phyloP scores from a whole-genome alignment of 2,888 invertebrate species.

The Orchesella flavescens region DNA sequence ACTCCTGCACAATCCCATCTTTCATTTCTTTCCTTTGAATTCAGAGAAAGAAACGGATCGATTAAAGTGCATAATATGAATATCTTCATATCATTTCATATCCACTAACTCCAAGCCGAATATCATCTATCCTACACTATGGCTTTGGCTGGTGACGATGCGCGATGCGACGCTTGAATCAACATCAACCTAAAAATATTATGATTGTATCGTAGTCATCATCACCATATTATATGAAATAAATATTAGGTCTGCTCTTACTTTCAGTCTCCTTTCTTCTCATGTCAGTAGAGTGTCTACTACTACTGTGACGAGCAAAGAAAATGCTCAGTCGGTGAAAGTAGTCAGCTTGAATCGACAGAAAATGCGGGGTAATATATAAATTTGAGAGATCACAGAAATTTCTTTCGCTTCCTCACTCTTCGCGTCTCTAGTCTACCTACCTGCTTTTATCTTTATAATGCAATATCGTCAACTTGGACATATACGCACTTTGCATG shows the following conservation, averaged over 20 bases:
- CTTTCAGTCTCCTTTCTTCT: not conserved
- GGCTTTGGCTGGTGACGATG: no score
- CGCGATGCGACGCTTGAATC: no score
- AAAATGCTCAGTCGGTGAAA: not conserved
- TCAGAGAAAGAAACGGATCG: no score
- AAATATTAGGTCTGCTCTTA: not conserved
- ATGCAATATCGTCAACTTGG: constrained; percentile 23
- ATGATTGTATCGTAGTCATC: not conserved
- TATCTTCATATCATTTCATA: no score
- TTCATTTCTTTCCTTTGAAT: no score
- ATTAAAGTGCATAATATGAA: no score
- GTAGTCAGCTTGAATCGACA: not conserved
- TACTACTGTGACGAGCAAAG: no score
- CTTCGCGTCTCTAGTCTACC: not conserved
- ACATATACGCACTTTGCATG: constrained; percentile 8
- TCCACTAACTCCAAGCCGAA: no score
- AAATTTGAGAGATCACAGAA: not conserved
- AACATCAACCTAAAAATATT: no score
- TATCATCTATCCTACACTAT: no score
- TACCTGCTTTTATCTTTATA: not conserved
- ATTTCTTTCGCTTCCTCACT: not conserved
- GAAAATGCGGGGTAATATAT: not conserved
- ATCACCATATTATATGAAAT: not conserved
- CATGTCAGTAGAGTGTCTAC: not conserved
- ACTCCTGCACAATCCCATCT: no score